These are phyloP conservation scores for Seladonia tumulorum DNA, from an alignment of 2,888 invertebrate genomes.

Conservation along the genomic window DNA sequence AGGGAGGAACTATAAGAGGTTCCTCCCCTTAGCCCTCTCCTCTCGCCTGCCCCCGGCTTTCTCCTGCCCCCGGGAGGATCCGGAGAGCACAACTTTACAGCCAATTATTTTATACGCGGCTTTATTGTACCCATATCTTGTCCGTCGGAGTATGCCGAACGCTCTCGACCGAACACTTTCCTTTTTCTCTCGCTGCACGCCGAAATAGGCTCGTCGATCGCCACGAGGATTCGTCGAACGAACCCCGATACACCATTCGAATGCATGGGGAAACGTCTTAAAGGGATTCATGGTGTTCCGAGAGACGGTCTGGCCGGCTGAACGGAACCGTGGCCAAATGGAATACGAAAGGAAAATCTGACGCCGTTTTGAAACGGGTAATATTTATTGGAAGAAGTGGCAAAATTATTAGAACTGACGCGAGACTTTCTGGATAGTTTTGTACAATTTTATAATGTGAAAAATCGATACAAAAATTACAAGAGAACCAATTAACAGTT, in stretches of 20 bases:
- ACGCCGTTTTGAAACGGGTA: not conserved
- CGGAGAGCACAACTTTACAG: constrained; percentile 78
- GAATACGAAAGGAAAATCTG: not conserved
- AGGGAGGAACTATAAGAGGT: constrained; percentile 37
- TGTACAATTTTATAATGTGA: not conserved
- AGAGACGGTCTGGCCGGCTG: not conserved
- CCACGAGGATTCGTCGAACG: not conserved
- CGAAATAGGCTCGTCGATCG: constrained; percentile 14
- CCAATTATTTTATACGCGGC: constrained; percentile 83
- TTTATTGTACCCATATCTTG: constrained; percentile 74
- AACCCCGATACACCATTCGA: not conserved
- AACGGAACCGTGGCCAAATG: not conserved
- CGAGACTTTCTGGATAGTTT: no score
- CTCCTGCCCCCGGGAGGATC: constrained; percentile 59
- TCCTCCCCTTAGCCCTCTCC: constrained; percentile 32
- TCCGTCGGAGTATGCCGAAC: constrained; percentile 39
- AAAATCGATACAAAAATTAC: not conserved
- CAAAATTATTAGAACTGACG: not conserved
- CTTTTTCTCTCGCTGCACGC: not conserved
- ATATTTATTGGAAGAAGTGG: not conserved
- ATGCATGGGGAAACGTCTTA: not conserved
- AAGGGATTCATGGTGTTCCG: not conserved
- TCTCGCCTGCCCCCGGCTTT: constrained; percentile 22
- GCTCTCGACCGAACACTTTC: constrained; percentile 18
- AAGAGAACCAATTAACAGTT: no score